Conservation (phyloP, 2,888 invertebrate genomes). For the Netelia fuscicornis region DNA sequence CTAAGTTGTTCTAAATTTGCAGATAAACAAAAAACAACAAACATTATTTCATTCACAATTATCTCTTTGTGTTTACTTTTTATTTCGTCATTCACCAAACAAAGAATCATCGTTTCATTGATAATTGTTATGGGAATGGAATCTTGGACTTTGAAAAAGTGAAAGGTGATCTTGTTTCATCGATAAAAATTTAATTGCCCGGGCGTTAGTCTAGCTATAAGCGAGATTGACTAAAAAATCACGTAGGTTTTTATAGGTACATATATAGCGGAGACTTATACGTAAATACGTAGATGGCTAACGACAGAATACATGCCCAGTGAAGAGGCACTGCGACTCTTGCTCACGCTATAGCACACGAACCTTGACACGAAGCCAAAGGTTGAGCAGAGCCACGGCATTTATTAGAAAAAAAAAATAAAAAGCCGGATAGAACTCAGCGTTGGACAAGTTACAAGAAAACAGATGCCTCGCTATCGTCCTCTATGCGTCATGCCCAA, state of each 20-base stretch:
- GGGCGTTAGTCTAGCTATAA: neutral
- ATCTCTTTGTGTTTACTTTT: too few relatives aligned
- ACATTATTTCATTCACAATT: too few relatives aligned
- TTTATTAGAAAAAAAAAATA: conserved; percentile 52
- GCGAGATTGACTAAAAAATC: neutral
- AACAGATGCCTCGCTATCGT: conserved; percentile 1
- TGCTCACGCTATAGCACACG: conserved; percentile 51
- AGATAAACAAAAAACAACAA: too few relatives aligned
- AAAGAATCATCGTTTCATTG: too few relatives aligned
- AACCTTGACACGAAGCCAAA: conserved; percentile 71
- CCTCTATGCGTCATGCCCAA: conserved; percentile 36
- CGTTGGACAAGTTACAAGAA: conserved; percentile 46
- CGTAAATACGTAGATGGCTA: conserved; percentile 1
- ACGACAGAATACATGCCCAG: neutral
- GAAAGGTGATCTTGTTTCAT: neutral
- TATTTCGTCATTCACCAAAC: too few relatives aligned
- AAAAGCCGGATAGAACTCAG: conserved; percentile 11
- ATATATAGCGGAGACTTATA: neutral
- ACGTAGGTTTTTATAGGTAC: neutral
- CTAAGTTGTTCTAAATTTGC: neutral
- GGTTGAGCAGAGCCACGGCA: conserved; percentile 66
- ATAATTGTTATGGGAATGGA: too few relatives aligned
- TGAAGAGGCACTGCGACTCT: conserved; percentile 33
- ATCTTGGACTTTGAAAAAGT: too few relatives aligned
- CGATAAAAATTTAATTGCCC: neutral